Conservation (phyloP, 1,140 invertebrate species). For the Drosophila malerkotliana region DNA sequence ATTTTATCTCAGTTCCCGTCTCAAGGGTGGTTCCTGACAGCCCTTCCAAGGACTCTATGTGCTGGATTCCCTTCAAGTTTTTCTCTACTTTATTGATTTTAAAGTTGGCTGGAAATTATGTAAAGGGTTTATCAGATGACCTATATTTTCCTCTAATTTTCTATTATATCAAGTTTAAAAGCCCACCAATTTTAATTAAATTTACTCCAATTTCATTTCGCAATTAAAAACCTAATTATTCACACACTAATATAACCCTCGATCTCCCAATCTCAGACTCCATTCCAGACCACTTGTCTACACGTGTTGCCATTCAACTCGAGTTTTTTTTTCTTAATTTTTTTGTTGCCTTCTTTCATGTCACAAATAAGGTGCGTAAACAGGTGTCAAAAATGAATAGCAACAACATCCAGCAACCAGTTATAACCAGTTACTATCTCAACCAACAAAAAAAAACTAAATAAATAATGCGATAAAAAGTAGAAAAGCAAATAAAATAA, state of each 20-base stretch:
- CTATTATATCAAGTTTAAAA: background rate
- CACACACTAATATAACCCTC: background rate
- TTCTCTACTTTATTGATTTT: slow-evolving; percentile 33
- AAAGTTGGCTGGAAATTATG: slow-evolving; percentile 10
- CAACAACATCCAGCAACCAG: slow-evolving; percentile 38
- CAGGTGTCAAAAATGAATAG: slow-evolving; percentile 67
- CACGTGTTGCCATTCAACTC: slow-evolving; percentile 37
- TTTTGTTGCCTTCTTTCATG: slow-evolving; percentile 29
- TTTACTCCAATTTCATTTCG: background rate
- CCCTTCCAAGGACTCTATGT: background rate
- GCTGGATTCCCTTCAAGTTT: slow-evolving; percentile 5
- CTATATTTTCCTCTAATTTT: slow-evolving; percentile 1
- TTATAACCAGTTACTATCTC: slow-evolving; percentile 24
- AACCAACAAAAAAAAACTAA: slow-evolving; percentile 2
- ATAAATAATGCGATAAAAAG: slow-evolving; percentile 8
- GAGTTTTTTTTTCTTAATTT: slow-evolving; percentile 6
- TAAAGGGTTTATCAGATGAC: slow-evolving; percentile 15
- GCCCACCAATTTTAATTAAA: background rate
- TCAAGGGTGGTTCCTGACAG: slow-evolving; percentile 47
- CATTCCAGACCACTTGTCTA: slow-evolving; percentile 25
- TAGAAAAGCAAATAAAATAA: slow-evolving; percentile 31
- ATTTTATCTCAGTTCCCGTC: slow-evolving; percentile 9
- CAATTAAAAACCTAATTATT: background rate
- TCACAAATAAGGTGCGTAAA: slow-evolving; percentile 64
- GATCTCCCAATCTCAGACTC: slow-evolving; percentile 12